Evolutionary conservation across 2,888 invertebrate species (phyloP).

Genomic region (Stenodera caucasica): DNA sequence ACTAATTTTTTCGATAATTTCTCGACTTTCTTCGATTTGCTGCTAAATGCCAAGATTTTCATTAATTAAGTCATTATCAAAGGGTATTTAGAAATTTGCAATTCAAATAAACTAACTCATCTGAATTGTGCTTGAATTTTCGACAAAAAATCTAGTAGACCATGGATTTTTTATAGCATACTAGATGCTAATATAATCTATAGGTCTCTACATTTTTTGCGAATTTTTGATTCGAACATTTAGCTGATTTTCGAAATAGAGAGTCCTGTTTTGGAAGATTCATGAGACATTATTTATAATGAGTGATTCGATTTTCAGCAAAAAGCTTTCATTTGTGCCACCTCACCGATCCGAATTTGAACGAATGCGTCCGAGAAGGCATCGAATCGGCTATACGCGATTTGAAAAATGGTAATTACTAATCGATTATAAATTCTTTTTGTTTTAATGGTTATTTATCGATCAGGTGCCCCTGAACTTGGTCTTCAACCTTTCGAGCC

Average conservation of each 20-base stretch:
- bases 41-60: background rate
- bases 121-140: too few species aligned
- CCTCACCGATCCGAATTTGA: conserved; percentile 34
- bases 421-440: background rate
- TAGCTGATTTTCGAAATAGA: too few species aligned
- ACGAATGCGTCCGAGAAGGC: conserved; percentile 39
- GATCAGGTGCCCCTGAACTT: conserved; percentile 47
- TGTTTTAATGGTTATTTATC: background rate
- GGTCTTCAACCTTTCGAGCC: conserved; percentile 54
- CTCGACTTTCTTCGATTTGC: too few species aligned
- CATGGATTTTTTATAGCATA: too few species aligned
- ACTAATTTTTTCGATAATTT: background rate
- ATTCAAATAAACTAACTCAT: too few species aligned
- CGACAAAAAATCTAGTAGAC: too few species aligned
- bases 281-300: too few species aligned
- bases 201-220: too few species aligned
- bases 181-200: too few species aligned
- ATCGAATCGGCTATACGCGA: conserved; percentile 40
- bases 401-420: conserved; percentile 41
- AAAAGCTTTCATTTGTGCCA: conserved; percentile 41
- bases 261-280: too few species aligned
- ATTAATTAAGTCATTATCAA: too few species aligned
- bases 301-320: conserved; percentile 38
- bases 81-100: background rate
- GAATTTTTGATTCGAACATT: too few species aligned